Evolutionary conservation across 2,113 vertebrate genomes (phyloP).

Genomic region (Pelecanus crispus): DNA sequence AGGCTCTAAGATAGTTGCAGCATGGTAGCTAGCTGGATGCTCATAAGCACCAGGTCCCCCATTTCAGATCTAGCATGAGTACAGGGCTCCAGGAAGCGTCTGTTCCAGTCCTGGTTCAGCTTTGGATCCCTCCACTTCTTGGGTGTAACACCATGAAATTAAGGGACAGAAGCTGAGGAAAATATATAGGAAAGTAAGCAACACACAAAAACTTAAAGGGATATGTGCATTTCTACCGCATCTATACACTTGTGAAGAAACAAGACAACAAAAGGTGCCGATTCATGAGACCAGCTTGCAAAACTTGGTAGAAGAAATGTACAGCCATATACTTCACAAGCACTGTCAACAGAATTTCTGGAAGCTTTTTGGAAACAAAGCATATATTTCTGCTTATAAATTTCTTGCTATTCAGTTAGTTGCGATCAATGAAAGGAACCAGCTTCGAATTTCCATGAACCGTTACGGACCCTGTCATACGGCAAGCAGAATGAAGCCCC

Average conservation of each 20-base stretch:
- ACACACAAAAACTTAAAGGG: not conserved
- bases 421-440: not conserved
- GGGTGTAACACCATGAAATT: not conserved
- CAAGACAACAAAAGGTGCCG: not conserved
- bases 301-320: not conserved
- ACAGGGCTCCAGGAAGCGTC: not conserved
- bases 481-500: no score
- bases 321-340: not conserved
- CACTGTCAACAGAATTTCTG: not conserved
- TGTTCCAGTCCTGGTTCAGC: not conserved
- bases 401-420: not conserved
- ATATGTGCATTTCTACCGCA: not conserved
- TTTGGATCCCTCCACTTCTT: not conserved
- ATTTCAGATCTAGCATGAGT: not conserved
- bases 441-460: not conserved
- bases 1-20: not conserved
- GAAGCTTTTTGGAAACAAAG: not conserved
- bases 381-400: not conserved
- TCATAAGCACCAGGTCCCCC: not conserved
- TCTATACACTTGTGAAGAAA: not conserved
- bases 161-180: not conserved
- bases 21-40: not conserved
- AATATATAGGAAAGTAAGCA: not conserved
- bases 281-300: rapidly evolving
- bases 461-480: not conserved